Evolutionary conservation across 2,797 vertebrate species (phyloP).

Genomic region (Emys orbicularis): DNA sequence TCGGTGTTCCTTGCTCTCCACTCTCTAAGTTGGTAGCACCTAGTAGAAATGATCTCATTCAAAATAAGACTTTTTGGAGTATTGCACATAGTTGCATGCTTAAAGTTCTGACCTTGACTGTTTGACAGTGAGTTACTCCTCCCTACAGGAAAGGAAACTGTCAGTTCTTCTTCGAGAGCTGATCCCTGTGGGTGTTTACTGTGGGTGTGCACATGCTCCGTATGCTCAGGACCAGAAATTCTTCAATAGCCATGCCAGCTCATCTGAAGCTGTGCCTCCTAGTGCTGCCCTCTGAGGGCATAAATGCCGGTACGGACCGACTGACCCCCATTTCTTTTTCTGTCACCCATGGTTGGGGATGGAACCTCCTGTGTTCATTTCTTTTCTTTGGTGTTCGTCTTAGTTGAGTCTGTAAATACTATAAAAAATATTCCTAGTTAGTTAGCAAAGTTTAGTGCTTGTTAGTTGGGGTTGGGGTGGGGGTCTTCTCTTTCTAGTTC

Average conservation of each 20-base stretch:
- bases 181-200: neutral
- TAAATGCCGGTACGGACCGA: no score
- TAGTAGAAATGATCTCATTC: neutral
- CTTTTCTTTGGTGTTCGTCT: no score
- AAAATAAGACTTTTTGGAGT: neutral
- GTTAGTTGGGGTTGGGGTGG: neutral
- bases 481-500: neutral
- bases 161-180: neutral
- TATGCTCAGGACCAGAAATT: neutral
- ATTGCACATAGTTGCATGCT: neutral
- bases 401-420: neutral
- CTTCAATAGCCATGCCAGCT: neutral
- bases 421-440: neutral
- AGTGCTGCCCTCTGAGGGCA: neutral
- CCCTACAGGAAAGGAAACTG: neutral
- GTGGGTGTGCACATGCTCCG: neutral
- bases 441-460: neutral
- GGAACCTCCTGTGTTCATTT: no score
- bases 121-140: neutral
- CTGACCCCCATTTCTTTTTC: neutral
- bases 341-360: neutral
- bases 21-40: neutral
- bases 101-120: neutral
- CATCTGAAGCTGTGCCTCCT: neutral
- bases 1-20: neutral